These are phyloP conservation scores for Notolabrus celidotus DNA, from an alignment of 2,797 vertebrate genomes.

Conservation along the genomic window DNA sequence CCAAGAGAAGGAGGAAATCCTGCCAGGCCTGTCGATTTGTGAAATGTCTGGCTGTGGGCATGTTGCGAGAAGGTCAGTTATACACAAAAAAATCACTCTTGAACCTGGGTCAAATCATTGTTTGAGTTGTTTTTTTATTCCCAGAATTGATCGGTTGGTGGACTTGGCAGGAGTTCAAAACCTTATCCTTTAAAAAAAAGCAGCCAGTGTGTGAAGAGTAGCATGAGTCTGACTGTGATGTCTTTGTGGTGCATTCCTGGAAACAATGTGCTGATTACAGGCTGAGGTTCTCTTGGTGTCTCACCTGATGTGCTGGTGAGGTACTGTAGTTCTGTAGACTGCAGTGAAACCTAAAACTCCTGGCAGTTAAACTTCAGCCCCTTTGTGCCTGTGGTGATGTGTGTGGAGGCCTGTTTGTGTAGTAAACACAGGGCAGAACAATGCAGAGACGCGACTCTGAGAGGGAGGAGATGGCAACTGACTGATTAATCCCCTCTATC, in stretches of 20 bases:
- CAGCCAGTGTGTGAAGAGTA: neutral
- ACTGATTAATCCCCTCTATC: conserved; percentile 48
- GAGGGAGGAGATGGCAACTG: conserved; percentile 50
- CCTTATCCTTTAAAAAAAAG: conserved; percentile 22
- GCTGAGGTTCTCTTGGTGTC: conserved; percentile 34
- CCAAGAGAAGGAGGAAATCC: conserved; percentile 97
- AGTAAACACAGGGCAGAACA: conserved; percentile 64
- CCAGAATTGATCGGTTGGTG: conserved; percentile 16
- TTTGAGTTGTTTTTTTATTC: conserved; percentile 30
- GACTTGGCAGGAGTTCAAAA: conserved; percentile 37
- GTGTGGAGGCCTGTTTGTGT: conserved; percentile 38
- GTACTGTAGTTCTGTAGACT: conserved; percentile 36
- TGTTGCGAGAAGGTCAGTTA: conserved; percentile 97
- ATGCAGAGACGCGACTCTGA: conserved; percentile 52
- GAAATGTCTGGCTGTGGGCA: conserved; percentile 97
- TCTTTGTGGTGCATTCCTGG: conserved; percentile 42
- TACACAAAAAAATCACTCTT: conserved; percentile 28
- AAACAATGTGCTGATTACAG: conserved; percentile 48
- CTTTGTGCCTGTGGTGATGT: conserved; percentile 45
- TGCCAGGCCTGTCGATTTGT: conserved; percentile 99
- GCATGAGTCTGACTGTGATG: conserved; percentile 12
- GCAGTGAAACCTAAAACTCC: conserved; percentile 69
- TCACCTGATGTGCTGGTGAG: conserved; percentile 44
- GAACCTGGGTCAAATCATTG: conserved; percentile 27
- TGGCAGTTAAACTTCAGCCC: conserved; percentile 66